Base-by-base conservation (phyloP, 2,113 vertebrate genomes). In the Nematolebias whitei region DNA sequence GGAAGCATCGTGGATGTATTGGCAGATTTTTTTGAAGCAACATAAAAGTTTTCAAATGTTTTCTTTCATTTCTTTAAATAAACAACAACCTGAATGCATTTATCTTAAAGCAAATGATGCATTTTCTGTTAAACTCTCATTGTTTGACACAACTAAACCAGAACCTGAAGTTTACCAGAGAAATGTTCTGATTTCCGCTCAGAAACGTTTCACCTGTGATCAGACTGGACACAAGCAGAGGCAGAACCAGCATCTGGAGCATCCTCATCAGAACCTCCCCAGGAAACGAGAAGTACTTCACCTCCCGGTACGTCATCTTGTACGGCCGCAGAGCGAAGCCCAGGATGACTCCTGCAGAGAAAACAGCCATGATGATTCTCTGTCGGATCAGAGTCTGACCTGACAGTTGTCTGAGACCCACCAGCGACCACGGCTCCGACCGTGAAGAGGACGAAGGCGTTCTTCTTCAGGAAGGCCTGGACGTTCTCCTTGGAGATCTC, bases 201-300 rank as follows among this genome's bases (percentile, higher is more conserved):
- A n/a, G 8, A 26, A 15, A 14, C 26, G 19, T 2, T 54, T 69
- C 93, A 98, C 97, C 97, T 96, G 97, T 99, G 82, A 99, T 95
- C 35, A 99, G 92, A 89, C 97, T 99, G 92, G 96, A 98, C 60
- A 91, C 48, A 35, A 99, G 93, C 41, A 99, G 92, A 0, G 97
- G 97, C 50, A 99, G 90, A 76, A 99, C 97, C 53, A 99, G 71
- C 97, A 99, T 99, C 91, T 99, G 97, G 23, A 99, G 89, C 96
- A 99, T 98, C 68, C 97, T 91, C 97, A 98, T 99, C 63, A 98
- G 87, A 47, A 98, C 92, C 59, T 99, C 97, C 71, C 97, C 97
- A 1, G 97, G 97, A 80, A 99, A 99, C 0, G 97, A 96, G 83
- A 99, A 98, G 85, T 98, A 99, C 79, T 98, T 98, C 70, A 98